These are phyloP conservation scores for Diarsia rubi DNA, from an alignment of 2,888 invertebrate species.

Conservation along the genomic window DNA sequence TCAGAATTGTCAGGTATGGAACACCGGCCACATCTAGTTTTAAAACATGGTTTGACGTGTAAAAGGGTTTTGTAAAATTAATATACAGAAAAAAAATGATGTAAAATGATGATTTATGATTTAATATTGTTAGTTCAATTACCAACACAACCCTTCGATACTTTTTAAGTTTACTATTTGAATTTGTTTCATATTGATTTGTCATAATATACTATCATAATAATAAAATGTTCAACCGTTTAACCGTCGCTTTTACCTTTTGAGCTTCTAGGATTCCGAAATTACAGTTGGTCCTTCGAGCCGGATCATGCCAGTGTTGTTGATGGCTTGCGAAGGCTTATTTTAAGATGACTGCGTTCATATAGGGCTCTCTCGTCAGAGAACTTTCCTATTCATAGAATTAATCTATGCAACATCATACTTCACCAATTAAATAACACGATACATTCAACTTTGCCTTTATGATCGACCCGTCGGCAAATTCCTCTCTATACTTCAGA, in stretches of 20 bases:
- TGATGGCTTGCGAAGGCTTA: neutral
- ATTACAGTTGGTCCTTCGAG: neutral
- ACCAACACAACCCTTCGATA: neutral
- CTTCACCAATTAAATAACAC: neutral
- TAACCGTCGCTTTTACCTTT: neutral
- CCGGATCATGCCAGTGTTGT: neutral
- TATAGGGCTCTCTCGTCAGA: neutral
- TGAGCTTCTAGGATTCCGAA: neutral
- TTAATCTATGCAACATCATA: neutral
- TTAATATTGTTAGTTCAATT: neutral
- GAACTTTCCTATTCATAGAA: neutral
- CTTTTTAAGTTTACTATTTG: neutral
- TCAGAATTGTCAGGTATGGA: too few relatives aligned
- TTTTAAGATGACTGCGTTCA: neutral
- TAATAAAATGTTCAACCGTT: neutral
- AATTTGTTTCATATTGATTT: neutral
- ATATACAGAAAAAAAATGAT: too few relatives aligned
- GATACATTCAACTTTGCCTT: neutral
- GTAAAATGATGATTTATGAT: too few relatives aligned
- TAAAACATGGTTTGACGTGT: too few relatives aligned
- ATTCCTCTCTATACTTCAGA: neutral
- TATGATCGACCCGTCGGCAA: neutral
- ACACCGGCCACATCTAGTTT: too few relatives aligned
- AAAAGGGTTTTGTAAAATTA: too few relatives aligned
- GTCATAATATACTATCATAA: neutral